Evolutionary conservation across 2,113 vertebrate species (phyloP).

Genomic region (Dipodomys spectabilis): DNA sequence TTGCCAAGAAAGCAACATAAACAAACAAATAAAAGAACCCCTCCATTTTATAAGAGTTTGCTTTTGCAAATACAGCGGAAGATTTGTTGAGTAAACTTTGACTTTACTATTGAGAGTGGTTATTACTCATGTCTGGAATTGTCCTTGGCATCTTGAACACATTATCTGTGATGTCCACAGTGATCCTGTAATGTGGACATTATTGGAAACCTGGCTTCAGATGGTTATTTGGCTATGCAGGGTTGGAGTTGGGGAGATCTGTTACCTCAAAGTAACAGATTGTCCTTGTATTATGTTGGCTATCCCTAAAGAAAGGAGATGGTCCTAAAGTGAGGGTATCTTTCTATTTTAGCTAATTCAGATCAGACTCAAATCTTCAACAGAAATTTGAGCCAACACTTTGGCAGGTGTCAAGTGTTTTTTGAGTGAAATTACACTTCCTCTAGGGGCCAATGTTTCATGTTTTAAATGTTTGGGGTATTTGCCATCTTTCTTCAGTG

Average conservation of each 20-base stretch:
- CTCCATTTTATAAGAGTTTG: background rate
- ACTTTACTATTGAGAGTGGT: background rate
- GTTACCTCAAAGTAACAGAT: background rate
- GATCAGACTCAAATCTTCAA: constrained; percentile 7
- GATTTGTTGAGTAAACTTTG: constrained; percentile 10
- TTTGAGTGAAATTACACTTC: constrained; percentile 36
- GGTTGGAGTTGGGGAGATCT: background rate
- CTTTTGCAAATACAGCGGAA: constrained; percentile 31
- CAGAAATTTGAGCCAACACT: background rate
- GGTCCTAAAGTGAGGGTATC: background rate
- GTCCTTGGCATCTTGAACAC: background rate
- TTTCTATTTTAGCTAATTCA: background rate
- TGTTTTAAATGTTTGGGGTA: background rate
- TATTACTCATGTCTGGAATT: background rate
- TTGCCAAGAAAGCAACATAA: too few relatives aligned
- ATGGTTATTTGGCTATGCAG: background rate
- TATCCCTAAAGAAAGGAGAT: background rate
- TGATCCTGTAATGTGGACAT: background rate
- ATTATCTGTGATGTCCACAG: constrained; percentile 23
- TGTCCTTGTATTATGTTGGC: background rate
- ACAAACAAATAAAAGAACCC: background rate
- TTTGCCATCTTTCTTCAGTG: background rate
- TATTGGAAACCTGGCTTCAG: constrained; percentile 4
- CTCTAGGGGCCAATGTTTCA: background rate
- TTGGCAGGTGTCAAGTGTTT: background rate